Evolutionary conservation across 2,113 vertebrate genomes (phyloP), one percentile per base, ranked within the genome.

Genomic region (Takifugu flavidus): DNA sequence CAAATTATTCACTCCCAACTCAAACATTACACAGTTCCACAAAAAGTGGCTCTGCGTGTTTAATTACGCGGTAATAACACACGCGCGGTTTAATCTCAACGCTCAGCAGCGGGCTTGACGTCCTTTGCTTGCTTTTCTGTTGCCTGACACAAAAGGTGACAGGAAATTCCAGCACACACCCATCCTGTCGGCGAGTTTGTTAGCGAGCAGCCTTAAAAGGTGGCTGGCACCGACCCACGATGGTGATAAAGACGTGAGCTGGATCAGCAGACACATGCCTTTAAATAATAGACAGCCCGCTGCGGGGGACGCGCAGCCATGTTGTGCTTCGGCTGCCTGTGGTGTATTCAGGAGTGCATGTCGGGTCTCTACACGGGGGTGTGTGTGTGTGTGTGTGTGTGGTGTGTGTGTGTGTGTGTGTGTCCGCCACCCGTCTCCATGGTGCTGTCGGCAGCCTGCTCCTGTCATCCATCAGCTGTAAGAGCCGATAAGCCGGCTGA

Each of bases 111-210:
- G 52, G 14, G 34, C 63, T 56, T 59, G 71, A 82, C 73, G 59
- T 70, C 56, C 68, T 71, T 43, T 25, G 67, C 72, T 82, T 74
- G 75, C 67, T 60, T 31, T 50, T 26, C 44, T 47, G 62, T 51
- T 53, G 8, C 49, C 50, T 50, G 63, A 79, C 61, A 72, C 74
- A 86, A 89, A 85, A 89, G 82, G 87, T 89, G 81, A 79, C 82
- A 85, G 89, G 88, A 91, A 87, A 89, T 80, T 82, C 83, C 77
- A 65, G 62, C 72, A 67, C 78, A 86, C 83, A 67, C 86, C 84
- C 86, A 88, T 89, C 87, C 86, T 83, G 78, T 51, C 69, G 67
- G 72, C 80, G 77, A 69, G 67, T 86, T 78, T 54, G 63, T 72
- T 63, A 69, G 73, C 49, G 74, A 85, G 82, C 77, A 73, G 56